Base-by-base conservation (phyloP, 2,888 invertebrate species). In the Meteorus colon region DNA sequence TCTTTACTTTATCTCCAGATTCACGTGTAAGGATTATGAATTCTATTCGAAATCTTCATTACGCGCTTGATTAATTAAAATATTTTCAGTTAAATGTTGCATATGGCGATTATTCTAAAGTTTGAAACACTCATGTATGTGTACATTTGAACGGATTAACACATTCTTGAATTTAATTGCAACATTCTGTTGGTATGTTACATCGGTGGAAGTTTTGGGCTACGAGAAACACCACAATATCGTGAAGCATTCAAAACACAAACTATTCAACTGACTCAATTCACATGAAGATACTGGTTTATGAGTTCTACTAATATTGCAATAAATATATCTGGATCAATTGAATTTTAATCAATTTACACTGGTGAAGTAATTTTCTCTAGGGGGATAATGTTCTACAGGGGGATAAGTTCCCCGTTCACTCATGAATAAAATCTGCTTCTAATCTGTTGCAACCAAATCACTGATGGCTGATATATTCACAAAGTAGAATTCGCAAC, bases 111-210 rank as follows among this genome's bases (percentile, higher is more conserved):
- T 62, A 24, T 62, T 62, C 27, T 29, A 62, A 62, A 62, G 62
- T 62, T 62, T 10, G 41, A 4, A 6, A 62, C 29, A 31, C 12
- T 29, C 62, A 31, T 10, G 48, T 16, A 45, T 45, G n/a, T 48
- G n/a, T 48, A 5, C 48, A 48, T n/a, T 48, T 48, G 5, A 48
- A n/a, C 31, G 63, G 63, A 63, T 63, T 63, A 63, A 63, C 63
- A 63, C 63, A 63, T 63, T 63, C 63, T 63, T 63, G 63, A 34
- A 48, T 63, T 29, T 63, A 63, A 63, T 63, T 63, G n/a, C n/a
- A 48, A 63, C 63, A 63, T 63, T 63, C 34, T 34, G 63, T 34
- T 63, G 34, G 63, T 63, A 31, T n/a, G 34, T 29, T 63, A 34
- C 31, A 62, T 31, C 12, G 63, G 31, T n/a, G 10, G 29, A 4